Evolutionary conservation across 35 echinoderm and acorn worm genomes (phyloP), one percentile per base, ranked within the genome.

Genomic region (Heliocidaris tuberculata): DNA sequence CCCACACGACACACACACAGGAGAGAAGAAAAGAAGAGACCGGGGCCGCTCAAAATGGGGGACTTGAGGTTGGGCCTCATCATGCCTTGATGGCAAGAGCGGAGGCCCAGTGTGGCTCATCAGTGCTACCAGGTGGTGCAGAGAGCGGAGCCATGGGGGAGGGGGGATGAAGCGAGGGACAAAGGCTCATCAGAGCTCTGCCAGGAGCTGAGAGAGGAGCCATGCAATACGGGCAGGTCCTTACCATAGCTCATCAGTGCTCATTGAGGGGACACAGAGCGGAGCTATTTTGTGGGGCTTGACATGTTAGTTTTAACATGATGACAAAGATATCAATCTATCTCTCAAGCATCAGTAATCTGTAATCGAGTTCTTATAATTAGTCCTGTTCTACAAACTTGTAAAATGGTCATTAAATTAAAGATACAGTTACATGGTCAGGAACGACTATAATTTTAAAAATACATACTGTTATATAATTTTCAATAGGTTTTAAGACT

Each of bases 51-150:
- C 94, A 88, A 88, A 94, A 32, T 24, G 87, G 93, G 86, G 93
- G 92, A 93, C 48, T 31, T 13, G 90, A 31, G 88, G 94, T n/a
- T 30, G 90, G 97, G 96, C 97, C 95, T 99, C 98, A 96, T 99
- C 98, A 99, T 92, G 71, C 32, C 90, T 52, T 86, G 19, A 60
- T 7, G 86, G 90, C 90, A 92, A 94, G 97, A 92, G 97, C 48
- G 94, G 94, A 97, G 90, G 92, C 97, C 90, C 93, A 35, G n/a
- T 2, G 32, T 30, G 96, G 94, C 94, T 97, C 96, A 97, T 97
- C 96, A 95, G 13, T 42, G 49, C 85, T 13, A 31, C n/a, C n/a
- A 30, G 9, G 13, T 49, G 42, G 30, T 47, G 49, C 85, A 56
- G 60, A 30, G 96, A 97, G 96, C 56, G 96, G 96, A 97, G 86